Evolutionary conservation across 2,797 vertebrate genomes (phyloP), one percentile per base, ranked within the genome.

Genomic region (Neosalanx taihuensis): DNA sequence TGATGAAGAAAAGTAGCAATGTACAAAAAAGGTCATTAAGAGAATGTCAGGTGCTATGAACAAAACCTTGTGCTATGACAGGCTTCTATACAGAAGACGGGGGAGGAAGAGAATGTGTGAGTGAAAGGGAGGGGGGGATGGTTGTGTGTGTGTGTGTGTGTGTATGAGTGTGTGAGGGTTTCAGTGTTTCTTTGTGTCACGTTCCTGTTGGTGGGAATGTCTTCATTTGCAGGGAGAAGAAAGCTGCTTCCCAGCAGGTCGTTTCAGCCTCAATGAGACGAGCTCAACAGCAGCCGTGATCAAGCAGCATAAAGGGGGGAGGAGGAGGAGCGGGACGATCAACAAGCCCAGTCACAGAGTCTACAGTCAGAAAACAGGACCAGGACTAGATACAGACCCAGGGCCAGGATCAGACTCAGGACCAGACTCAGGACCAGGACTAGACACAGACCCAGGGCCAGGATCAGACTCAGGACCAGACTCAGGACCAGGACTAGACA

Each of bases 251-350:
- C 62, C 86, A 86, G 84, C 85, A 76, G 83, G 79, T 81, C 79
- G 77, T 90, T 88, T 86, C 86, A 1, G 58, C 63, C 77, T 90
- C 85, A 84, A 85, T 84, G 76, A 83, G 79, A 79, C 73, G n/a
- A 72, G 71, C 72, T 61, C 82, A 86, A 90, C 90, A 90, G 89
- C 85, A 63, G 61, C 73, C 70, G 23, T 77, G 74, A 81, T 74
- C 71, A 77, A 3, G 3, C n/a, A 46, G 6, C 64, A 67, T 41
- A 53, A 53, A 15, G 65, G 9, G 9, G 9, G 26, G 49, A 51
- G 15, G 17, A 53, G 46, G 81, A 75, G 65, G 79, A 83, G 75
- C 79, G 86, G 68, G 17, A 85, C 85, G 81, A 84, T 83, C 85
- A 83, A 83, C 85, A 79, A 76, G 76, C 65, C 76, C 31, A 46